Percentiles rank a stretch among this genome's conserved stretches.
Evolutionary conservation across 2,113 vertebrate species (phyloP).

Genomic region (Pygathrix nemaeus): DNA sequence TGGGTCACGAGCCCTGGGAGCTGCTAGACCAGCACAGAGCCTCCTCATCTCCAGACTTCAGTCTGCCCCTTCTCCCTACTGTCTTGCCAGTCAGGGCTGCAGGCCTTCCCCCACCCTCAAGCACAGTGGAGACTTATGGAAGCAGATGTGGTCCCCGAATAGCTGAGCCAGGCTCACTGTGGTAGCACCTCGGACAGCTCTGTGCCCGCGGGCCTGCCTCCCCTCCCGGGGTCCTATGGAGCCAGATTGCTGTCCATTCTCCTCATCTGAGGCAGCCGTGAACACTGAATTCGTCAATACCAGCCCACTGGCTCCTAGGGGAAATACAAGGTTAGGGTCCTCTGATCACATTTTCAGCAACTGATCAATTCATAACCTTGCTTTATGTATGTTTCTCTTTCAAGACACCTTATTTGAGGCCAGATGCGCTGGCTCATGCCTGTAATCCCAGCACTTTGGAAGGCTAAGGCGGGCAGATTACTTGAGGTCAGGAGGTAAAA

Average conservation of each 20-base stretch:
- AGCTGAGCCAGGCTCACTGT: fast-evolving
- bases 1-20: background rate
- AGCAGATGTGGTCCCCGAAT: background rate
- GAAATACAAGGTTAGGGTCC: background rate
- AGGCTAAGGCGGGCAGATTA: too few species aligned
- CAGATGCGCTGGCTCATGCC: too few species aligned
- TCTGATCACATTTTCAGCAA: background rate
- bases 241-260: background rate
- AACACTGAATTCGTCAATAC: background rate
- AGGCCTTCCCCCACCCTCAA: fast-evolving
- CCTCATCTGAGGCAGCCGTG: fast-evolving
- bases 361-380: too few species aligned
- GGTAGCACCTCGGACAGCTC: background rate
- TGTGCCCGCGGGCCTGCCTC: fast-evolving
- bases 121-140: background rate
- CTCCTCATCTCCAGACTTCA: background rate
- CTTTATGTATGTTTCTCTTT: background rate
- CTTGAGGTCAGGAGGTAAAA: too few species aligned
- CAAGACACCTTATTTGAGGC: background rate
- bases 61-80: background rate
- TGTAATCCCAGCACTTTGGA: too few species aligned
- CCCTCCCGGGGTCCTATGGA: fast-evolving
- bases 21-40: background rate
- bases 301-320: background rate
- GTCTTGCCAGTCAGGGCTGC: background rate